Evolutionary conservation across 2,888 invertebrate genomes (phyloP).

Genomic region (Matsumyia berberina): DNA sequence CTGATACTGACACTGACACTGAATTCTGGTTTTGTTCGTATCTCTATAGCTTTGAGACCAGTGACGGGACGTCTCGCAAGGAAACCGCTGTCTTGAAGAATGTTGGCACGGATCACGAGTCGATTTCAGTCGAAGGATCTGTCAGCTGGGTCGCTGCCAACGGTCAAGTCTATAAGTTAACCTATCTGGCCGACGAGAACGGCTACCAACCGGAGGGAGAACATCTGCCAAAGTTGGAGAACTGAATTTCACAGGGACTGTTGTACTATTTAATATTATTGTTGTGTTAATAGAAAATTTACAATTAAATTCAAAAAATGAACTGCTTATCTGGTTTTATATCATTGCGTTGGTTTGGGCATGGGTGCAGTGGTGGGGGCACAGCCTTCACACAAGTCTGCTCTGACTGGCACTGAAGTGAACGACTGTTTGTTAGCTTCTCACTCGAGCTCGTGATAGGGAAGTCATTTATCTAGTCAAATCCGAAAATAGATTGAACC

Average conservation of each 20-base stretch:
- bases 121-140: constrained; percentile 84
- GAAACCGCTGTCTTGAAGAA: constrained; percentile 82
- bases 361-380: background rate
- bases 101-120: constrained; percentile 82
- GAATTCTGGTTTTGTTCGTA: constrained; percentile 3
- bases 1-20: constrained; percentile 1
- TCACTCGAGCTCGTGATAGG: too few relatives aligned
- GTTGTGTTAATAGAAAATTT: constrained; percentile 20
- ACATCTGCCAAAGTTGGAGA: constrained; percentile 78
- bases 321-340: background rate
- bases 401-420: too few relatives aligned
- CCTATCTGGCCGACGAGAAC: constrained; percentile 80
- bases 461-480: too few relatives aligned
- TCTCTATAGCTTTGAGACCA: constrained; percentile 81
- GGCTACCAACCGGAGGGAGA: constrained; percentile 81
- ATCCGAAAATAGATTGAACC: too few relatives aligned
- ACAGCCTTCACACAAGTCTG: too few relatives aligned
- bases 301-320: background rate
- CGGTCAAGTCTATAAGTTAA: constrained; percentile 86
- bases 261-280: constrained; percentile 25
- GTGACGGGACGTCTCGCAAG: constrained; percentile 82
- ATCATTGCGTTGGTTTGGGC: background rate
- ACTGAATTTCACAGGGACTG: constrained; percentile 50
- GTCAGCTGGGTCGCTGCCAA: constrained; percentile 86
- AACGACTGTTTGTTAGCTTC: too few relatives aligned